Evolutionary conservation across 2,113 vertebrate species (phyloP).

Genomic region (Hypomesus transpacificus): DNA sequence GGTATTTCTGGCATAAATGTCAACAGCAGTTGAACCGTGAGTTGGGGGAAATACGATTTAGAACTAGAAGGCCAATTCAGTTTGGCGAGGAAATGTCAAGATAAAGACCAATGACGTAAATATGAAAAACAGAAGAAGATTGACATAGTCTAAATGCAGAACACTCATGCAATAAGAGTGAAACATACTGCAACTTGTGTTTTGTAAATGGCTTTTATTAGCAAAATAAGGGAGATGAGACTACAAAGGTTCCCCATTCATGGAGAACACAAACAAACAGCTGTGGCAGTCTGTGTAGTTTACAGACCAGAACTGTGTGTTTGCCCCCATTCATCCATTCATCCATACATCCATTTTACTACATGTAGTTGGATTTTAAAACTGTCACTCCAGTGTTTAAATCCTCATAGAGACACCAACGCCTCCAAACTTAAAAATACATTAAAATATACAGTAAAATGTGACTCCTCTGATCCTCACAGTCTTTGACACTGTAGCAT

Average conservation of each 20-base stretch:
- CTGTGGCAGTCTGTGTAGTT: conserved; percentile 65
- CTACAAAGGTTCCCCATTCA: conserved; percentile 70
- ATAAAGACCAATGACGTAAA: neutral
- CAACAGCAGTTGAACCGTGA: too few relatives aligned
- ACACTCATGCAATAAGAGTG: neutral
- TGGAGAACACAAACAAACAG: conserved; percentile 53
- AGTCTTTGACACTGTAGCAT: conserved; percentile 32
- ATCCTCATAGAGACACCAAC: conserved; percentile 16
- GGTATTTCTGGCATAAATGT: neutral
- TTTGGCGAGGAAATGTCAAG: neutral
- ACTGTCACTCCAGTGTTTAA: conserved; percentile 15
- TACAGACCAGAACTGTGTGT: conserved; percentile 34
- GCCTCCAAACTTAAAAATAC: conserved; percentile 39
- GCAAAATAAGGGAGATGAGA: conserved; percentile 79
- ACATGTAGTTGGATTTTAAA: conserved; percentile 5
- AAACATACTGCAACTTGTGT: neutral
- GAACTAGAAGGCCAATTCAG: neutral
- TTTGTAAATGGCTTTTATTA: conserved; percentile 77
- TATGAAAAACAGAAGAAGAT: neutral
- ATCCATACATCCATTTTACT: conserved; percentile 21
- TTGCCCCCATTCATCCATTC: conserved; percentile 24
- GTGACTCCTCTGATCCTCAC: conserved; percentile 46
- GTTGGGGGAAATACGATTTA: neutral
- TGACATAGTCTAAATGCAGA: neutral
- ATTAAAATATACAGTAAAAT: conserved; percentile 63